A percentile compares a stretch with the other conserved stretches of the same genome.
These are phyloP conservation scores for Allolobophora icterica DNA, from an alignment of 2,888 invertebrate genomes.

Conservation along the genomic window DNA sequence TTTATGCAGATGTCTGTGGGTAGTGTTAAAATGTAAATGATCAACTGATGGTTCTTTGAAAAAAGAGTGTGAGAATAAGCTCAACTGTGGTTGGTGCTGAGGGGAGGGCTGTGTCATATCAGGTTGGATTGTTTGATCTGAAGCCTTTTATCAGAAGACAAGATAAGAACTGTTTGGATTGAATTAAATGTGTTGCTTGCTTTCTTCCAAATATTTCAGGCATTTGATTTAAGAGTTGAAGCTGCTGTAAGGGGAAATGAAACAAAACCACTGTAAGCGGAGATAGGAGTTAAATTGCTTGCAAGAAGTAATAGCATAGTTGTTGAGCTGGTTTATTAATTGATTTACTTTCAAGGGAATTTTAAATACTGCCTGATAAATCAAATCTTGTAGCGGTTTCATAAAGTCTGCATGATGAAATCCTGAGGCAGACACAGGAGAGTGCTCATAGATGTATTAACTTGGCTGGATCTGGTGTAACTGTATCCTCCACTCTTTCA, in stretches of 20 bases:
- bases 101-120: background rate
- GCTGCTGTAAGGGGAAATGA: background rate
- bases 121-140: background rate
- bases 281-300: background rate
- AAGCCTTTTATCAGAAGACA: background rate
- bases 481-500: background rate
- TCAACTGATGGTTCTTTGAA: too few relatives aligned
- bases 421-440: background rate
- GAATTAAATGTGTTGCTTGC: background rate
- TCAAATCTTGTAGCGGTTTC: background rate
- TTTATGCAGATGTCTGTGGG: too few relatives aligned
- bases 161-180: background rate
- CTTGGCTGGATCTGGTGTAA: background rate
- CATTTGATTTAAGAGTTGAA: background rate
- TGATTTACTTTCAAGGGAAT: background rate
- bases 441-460: background rate
- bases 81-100: background rate
- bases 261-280: background rate
- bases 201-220: background rate
- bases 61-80: too few relatives aligned
- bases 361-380: background rate
- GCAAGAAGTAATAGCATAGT: background rate
- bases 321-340: background rate
- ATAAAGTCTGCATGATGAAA: background rate
- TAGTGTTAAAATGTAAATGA: background rate